Base-by-base conservation (phyloP, 2,888 invertebrate genomes). In the Troides aeacus region DNA sequence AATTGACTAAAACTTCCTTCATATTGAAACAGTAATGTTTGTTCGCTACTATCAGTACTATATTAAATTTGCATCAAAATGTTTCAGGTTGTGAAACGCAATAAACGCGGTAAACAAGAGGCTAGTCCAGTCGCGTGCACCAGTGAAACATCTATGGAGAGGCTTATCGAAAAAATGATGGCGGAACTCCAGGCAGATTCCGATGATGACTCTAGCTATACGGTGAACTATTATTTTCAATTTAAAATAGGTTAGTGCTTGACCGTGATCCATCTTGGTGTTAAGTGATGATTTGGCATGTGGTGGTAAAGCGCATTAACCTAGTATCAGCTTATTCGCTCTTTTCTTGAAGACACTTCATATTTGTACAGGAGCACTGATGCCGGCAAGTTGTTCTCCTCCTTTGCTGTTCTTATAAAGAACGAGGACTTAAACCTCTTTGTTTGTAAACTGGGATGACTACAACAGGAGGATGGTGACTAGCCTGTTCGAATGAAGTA, bases 101-200 rank as follows among this genome's bases (percentile, higher is more conserved):
- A 78, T 69, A 86, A 88, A 71, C 82, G 80, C 4, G 75, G 71
- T 0, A 78, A 80, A 0, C 80, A 80, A 39, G 77, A 76, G 0
- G 63, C 75, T 1, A 77, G 75, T 18, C 75, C 80, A 0, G 75
- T 74, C 3, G 76, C 80, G 0, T 72, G 82, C 0, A 72, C 77
- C 24, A 77, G 75, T 60, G 88, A 87, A 74, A 80, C 80, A 15
- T 84, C 85, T 2, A 90, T 92, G 91, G 92, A 92, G 77, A 80
- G 90, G 2, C 88, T 92, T 62, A 88, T 92, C 0, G 91, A 92
- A 81, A 89, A 86, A 77, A 92, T 92, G 86, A 88, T 92, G 90
- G 81, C 86, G 0, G 88, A 91, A 71, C 79, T 92, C 7, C 85
- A 89, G 50, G 88, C 85, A 0, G 90, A 89, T 42, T 87, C 89